Evolutionary conservation across 2,888 invertebrate species (phyloP).

Genomic region (Pyrgus malvae): DNA sequence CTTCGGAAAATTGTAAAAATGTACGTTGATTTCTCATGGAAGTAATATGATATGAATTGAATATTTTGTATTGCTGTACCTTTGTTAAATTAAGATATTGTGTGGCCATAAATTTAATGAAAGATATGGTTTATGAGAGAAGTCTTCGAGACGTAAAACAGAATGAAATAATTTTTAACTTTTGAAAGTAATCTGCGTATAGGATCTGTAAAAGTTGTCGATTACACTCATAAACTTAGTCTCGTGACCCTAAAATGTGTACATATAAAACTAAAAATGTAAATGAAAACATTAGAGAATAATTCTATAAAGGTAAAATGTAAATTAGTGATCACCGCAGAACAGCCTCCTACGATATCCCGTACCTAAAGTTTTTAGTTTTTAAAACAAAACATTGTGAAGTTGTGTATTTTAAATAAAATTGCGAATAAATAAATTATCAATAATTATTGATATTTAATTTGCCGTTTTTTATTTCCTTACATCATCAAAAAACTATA

Average conservation of each 20-base stretch:
- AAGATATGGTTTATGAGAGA: conserved; percentile 37
- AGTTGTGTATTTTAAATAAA: conserved; percentile 82
- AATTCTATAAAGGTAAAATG: conserved; percentile 59
- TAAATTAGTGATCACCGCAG: conserved; percentile 71
- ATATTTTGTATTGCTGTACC: conserved; percentile 61
- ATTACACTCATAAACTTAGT: conserved; percentile 52
- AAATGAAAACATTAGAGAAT: conserved; percentile 70
- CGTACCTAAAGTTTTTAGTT: conserved; percentile 79
- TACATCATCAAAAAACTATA: background rate
- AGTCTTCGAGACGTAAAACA: conserved; percentile 27
- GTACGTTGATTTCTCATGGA: conserved; percentile 44
- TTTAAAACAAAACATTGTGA: conserved; percentile 78
- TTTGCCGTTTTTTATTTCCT: conserved; percentile 28
- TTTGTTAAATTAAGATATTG: conserved; percentile 73
- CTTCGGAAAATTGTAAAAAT: conserved; percentile 27
- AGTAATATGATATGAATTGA: conserved; percentile 50
- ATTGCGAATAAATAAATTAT: conserved; percentile 82
- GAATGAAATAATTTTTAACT: conserved; percentile 24
- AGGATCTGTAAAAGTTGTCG: conserved; percentile 10
- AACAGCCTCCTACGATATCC: conserved; percentile 73
- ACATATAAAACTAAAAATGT: conserved; percentile 63
- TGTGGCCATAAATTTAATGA: conserved; percentile 71
- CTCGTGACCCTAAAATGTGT: conserved; percentile 60
- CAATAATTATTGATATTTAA: conserved; percentile 77
- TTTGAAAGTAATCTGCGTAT: conserved; percentile 1